These are phyloP conservation scores for Proterorhinus semilunaris DNA, from an alignment of 2,113 vertebrate species.

Conservation along the genomic window DNA sequence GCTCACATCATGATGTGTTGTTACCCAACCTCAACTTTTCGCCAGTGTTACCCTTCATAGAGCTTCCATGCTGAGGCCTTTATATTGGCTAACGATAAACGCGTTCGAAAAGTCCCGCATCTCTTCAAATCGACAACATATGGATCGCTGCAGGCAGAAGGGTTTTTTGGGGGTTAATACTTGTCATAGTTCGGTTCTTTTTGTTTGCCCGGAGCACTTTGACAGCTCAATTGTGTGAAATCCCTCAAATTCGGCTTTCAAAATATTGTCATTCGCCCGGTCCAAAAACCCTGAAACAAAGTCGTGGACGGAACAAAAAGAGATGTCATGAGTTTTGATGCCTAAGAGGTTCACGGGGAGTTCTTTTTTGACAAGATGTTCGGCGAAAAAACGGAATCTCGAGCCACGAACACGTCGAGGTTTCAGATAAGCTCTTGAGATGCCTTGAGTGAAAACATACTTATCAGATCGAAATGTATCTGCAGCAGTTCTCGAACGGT, in stretches of 20 bases:
- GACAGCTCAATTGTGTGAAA: constrained; percentile 1
- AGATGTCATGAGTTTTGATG: neutral
- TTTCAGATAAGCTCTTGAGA: neutral
- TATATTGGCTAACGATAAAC: constrained; percentile 52
- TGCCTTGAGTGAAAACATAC: neutral
- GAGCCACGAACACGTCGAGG: neutral
- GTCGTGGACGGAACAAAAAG: neutral
- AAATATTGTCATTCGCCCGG: neutral
- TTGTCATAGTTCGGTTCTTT: constrained; percentile 16
- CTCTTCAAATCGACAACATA: neutral
- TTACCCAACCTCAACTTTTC: neutral
- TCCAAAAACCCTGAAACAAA: neutral
- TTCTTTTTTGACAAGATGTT: neutral
- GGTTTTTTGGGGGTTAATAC: constrained; percentile 11
- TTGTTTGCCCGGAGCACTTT: constrained; percentile 18
- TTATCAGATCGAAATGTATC: neutral
- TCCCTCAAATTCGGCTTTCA: neutral
- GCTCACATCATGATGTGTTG: neutral
- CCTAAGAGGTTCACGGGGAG: neutral
- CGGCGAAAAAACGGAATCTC: neutral
- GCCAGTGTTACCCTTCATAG: constrained; percentile 9
- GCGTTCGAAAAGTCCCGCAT: constrained; percentile 35
- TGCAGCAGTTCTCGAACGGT: no score
- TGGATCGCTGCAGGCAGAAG: neutral
- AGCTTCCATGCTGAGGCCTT: constrained; percentile 15